Evolutionary conservation across 2,888 invertebrate species (phyloP).

Genomic region (Anoplius nigerrimus): DNA sequence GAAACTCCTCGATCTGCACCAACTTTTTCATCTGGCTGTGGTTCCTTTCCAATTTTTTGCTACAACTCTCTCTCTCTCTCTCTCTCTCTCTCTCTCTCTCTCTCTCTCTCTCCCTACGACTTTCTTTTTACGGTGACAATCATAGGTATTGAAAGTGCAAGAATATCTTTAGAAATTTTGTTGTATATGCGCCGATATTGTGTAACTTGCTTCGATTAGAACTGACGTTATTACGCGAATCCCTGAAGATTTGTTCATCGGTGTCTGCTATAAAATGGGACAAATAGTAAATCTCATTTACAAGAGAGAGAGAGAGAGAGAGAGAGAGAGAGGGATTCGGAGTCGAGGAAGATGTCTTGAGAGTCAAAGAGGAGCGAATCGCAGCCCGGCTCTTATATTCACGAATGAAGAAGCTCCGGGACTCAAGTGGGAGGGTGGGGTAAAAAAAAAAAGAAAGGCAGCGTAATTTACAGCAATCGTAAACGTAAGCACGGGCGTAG

Average conservation of each 20-base stretch:
- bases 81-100: not conserved
- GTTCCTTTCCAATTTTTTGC: no score
- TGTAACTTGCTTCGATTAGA: no score
- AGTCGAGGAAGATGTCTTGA: conserved; percentile 5
- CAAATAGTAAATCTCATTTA: no score
- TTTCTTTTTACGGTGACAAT: not conserved
- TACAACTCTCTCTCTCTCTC: no score
- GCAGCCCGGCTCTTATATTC: no score
- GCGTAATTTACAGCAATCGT: conserved; percentile 65
- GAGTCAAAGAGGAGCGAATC: conserved; percentile 18
- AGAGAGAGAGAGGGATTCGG: conserved; percentile 1
- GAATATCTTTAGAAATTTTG: no score
- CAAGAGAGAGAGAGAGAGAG: conserved; percentile 1
- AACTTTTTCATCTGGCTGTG: not conserved
- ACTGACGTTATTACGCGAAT: no score
- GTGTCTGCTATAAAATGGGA: no score
- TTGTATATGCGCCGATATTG: no score
- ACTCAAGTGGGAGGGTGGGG: conserved; percentile 18
- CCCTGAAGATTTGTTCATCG: no score
- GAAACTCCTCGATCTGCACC: not conserved
- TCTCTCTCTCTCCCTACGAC: not conserved
- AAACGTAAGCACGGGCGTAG: conserved; percentile 55
- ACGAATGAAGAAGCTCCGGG: conserved; percentile 17
- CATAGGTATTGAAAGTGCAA: no score
- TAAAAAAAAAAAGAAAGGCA: conserved; percentile 45